Evolutionary conservation across 1,140 invertebrate species (phyloP), one percentile per base, ranked within the genome.

Genomic region (Trichoplusia ni): DNA sequence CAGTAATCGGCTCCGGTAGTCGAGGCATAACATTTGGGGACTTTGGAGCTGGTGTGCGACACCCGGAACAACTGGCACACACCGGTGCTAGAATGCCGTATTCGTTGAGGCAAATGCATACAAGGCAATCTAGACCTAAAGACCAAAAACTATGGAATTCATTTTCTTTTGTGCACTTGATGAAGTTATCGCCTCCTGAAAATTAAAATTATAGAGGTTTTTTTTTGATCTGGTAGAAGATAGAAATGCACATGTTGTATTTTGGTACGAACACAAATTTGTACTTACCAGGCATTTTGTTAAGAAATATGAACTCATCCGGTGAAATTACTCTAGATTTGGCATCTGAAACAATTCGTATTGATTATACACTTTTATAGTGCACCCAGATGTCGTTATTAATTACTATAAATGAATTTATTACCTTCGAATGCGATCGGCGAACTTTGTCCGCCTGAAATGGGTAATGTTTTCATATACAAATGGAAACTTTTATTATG

Each of bases 1-100:
- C 29, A 6, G 58, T 54, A 29, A 58, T 49, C 14, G 49, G 44
- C 0, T 71, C 64, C 46, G 51, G 14, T 4, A 63, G 54, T 23
- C 14, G 19, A 21, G 71, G 65, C 8, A 46, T 21, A 3, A 35
- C 11, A 38, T 18, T 9, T 21, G 46, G 38, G 25, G 16, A 11
- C 0, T 14, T 8, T 18, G 53, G 37, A 5, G 47, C 7, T 7
- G 64, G 46, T 5, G 8, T 18, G 13, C 31, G 13, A 13, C 82
- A 83, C 1, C 56, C 62, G 16, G 67, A 59, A 46, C 84, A 86
- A n/a, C 59, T 72, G 7, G 73, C 73, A 35, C 84, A 86, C 0
- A 73, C 58, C 0, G 81, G 69, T n/a, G 4, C 54, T 5, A 84
- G 42, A 31, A 49, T 4, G 5, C 71, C 73, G n/a, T 64, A 56